phyloP scores from a whole-genome alignment of 2,888 invertebrate species.

The Diarsia mendica region DNA sequence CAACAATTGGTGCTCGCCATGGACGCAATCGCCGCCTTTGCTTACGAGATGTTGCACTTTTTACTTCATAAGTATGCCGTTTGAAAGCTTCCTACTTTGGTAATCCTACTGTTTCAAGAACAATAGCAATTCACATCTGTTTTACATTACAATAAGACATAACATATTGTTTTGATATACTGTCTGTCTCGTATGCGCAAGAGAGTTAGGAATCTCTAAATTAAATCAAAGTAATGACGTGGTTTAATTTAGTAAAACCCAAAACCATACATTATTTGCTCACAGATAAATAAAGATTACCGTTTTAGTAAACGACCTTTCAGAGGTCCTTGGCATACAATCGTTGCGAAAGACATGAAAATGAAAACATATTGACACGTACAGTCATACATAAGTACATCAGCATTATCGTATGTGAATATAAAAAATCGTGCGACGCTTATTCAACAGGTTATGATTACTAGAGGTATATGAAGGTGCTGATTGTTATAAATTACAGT shows the following conservation, averaged over 20 bases:
- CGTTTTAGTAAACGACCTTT: conserved; percentile 87
- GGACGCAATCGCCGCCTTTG: conserved; percentile 71
- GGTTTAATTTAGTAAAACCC: conserved; percentile 70
- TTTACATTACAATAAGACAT: conserved; percentile 36
- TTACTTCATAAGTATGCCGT: conserved; percentile 69
- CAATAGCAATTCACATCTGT: conserved; percentile 45
- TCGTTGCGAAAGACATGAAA: conserved; percentile 82
- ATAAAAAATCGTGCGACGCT: conserved; percentile 65
- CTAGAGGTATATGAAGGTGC: conserved; percentile 60
- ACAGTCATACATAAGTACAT: conserved; percentile 47
- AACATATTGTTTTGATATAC: conserved; percentile 12
- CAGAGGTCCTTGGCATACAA: conserved; percentile 85
- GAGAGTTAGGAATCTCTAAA: conserved; percentile 51
- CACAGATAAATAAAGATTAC: conserved; percentile 88
- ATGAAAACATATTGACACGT: conserved; percentile 78
- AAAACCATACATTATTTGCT: conserved; percentile 78
- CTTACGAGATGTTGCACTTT: conserved; percentile 69
- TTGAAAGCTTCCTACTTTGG: conserved; percentile 72
- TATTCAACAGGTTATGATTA: conserved; percentile 68
- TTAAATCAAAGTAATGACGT: conserved; percentile 71
- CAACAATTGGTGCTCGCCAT: conserved; percentile 70
- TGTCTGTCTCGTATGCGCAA: conserved; percentile 5
- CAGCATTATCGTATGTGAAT: conserved; percentile 55
- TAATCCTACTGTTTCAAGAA: conserved; percentile 69
- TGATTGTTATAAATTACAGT: conserved; percentile 77